Evolutionary conservation across 2,888 invertebrate genomes (phyloP), one percentile per base, ranked within the genome.

Genomic region (Heliconius erato): DNA sequence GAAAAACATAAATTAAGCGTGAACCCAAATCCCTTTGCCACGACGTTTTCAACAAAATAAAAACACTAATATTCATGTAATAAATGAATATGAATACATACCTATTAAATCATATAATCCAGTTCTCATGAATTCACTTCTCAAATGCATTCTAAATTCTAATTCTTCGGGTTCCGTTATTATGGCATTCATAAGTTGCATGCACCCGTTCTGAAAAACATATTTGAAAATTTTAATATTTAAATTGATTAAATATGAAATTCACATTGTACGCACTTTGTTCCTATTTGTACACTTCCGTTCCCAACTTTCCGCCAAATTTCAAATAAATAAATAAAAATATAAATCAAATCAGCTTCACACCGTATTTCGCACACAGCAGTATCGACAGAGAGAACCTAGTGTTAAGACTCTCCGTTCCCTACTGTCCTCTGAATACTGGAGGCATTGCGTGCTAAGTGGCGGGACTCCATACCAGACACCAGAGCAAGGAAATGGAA

Each of bases 91-190:
- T 49, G 19, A 5, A 74, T 19, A 78, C 40, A 74, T 92, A 97
- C 97, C 98, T 44, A 99, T 96, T 77, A 98, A 96, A 91, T 99
- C 98, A 88, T 97, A 97, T n/a, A 99, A 96, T 49, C 99, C 99
- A 85, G 98, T 98, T 82, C 99, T 97, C 98, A 99, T 99, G 87
- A 99, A 98, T 94, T 99, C 99, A 93, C 99, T 99, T 84, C 99
- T 96, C 85, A 99, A 94, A 94, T 99, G 99, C 90, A 99, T 96
- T 82, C 99, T 96, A 91, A 99, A 99, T 90, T 99, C 99, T 86
- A 99, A 95, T 89, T 99, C 99, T 87, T 99, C 98, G 0, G 97
- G 97, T 67, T 96, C 95, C 5, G 98, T 98, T 87, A 99, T 97
- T 63, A 99, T 97, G 0, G 99, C 99, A 91, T 99, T 99, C 89